A percentile compares a stretch with the other conserved stretches of the same genome.
Conservation (phyloP, 2,888 invertebrate species). For the Conchocele bisecta region DNA sequence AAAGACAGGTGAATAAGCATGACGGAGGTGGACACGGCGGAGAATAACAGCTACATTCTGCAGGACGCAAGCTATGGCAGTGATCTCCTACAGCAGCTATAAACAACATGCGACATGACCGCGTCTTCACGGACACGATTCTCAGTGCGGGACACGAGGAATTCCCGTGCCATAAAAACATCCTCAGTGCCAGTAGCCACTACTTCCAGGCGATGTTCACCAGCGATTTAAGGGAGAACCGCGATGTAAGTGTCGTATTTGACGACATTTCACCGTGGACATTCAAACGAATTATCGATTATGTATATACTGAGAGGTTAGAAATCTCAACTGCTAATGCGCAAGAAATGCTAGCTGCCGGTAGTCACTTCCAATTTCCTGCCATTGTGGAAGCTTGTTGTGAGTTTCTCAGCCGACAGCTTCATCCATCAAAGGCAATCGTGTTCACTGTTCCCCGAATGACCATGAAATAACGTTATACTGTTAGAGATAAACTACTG, state of each 20-base stretch:
- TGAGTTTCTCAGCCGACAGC: constrained; percentile 78
- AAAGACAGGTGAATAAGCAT: too few species aligned
- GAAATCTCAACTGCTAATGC: constrained; percentile 82
- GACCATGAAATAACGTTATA: too few species aligned
- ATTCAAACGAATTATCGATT: constrained; percentile 80
- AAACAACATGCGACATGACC: constrained; percentile 74
- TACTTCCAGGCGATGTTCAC: constrained; percentile 83
- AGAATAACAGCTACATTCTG: too few species aligned
- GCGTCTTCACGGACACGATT: constrained; percentile 80
- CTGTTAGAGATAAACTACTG: too few species aligned
- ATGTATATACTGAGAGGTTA: constrained; percentile 82
- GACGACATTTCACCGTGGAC: constrained; percentile 81
- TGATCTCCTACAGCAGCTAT: constrained; percentile 75
- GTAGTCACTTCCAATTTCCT: constrained; percentile 80
- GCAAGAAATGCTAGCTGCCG: constrained; percentile 81
- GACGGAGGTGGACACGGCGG: too few species aligned
- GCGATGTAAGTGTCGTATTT: constrained; percentile 75
- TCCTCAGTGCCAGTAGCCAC: constrained; percentile 81
- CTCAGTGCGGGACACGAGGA: constrained; percentile 82
- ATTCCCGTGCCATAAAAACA: constrained; percentile 81
- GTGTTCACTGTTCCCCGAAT: too few species aligned
- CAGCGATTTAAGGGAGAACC: constrained; percentile 79
- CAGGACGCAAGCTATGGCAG: constrained; percentile 72
- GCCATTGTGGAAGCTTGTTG: constrained; percentile 80
- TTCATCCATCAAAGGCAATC: constrained; percentile 81